phyloP scores from a whole-genome alignment of 2,888 invertebrate genomes.

The Oegoconia quadripuncta region DNA sequence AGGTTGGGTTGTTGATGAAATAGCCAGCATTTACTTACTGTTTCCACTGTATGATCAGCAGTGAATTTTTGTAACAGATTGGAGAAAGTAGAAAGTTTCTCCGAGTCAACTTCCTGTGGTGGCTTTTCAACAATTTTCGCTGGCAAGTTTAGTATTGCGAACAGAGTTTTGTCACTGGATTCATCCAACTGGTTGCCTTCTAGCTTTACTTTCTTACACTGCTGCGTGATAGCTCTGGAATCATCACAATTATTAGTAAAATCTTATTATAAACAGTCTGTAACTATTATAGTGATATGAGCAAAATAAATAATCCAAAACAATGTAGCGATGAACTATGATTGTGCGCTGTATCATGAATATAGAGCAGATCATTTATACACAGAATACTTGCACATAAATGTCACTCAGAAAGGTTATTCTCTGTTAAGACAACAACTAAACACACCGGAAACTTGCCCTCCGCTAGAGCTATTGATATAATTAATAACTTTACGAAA shows the following conservation, averaged over 20 bases:
- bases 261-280: neutral
- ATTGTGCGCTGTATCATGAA: too few relatives aligned
- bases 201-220: slow-evolving; percentile 51
- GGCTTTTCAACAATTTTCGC: slow-evolving; percentile 50
- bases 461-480: too few relatives aligned
- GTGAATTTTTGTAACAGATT: slow-evolving; percentile 70
- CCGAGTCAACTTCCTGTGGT: slow-evolving; percentile 45
- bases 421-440: too few relatives aligned
- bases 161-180: slow-evolving; percentile 79
- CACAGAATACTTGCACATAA: too few relatives aligned
- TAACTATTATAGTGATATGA: neutral
- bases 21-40: slow-evolving; percentile 40
- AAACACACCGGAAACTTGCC: too few relatives aligned
- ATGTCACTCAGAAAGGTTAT: too few relatives aligned
- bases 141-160: slow-evolving; percentile 72
- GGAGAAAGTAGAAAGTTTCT: slow-evolving; percentile 67
- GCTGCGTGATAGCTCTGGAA: slow-evolving; percentile 43
- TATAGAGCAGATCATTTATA: too few relatives aligned
- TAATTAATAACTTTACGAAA: too few relatives aligned
- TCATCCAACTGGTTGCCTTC: slow-evolving; percentile 51
- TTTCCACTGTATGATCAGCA: slow-evolving; percentile 63
- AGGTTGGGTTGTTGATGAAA: too few relatives aligned
- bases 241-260: neutral
- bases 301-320: neutral
- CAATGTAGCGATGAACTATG: too few relatives aligned